Evolutionary conservation across 2,797 vertebrate genomes (phyloP).

Genomic region (Bovichtus variegatus): DNA sequence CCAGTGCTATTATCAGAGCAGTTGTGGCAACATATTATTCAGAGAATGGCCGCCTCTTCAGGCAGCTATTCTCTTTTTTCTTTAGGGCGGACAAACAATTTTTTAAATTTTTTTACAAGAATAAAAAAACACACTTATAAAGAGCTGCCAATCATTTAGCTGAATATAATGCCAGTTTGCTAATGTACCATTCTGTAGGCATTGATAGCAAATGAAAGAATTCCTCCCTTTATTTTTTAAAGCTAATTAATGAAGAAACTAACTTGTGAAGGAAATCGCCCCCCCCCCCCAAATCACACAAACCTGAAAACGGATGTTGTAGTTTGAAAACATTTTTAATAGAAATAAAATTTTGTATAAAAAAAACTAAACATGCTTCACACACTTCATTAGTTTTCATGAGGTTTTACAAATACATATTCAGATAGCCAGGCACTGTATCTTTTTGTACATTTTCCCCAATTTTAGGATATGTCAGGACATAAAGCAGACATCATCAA

Average conservation of each 20-base stretch:
- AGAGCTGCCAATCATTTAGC: slow-evolving; percentile 32
- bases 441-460: slow-evolving; percentile 85
- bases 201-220: not conserved
- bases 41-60: slow-evolving; percentile 45
- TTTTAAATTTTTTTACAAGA: slow-evolving; percentile 47
- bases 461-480: slow-evolving; percentile 90
- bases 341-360: slow-evolving; percentile 96
- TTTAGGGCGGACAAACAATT: slow-evolving; percentile 33
- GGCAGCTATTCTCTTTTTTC: slow-evolving; percentile 59
- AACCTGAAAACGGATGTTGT: slow-evolving; percentile 29
- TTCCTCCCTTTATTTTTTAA: not conserved
- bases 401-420: slow-evolving; percentile 91
- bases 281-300: slow-evolving; percentile 7
- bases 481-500: slow-evolving; percentile 93
- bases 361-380: slow-evolving; percentile 96
- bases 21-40: slow-evolving; percentile 60
- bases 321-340: slow-evolving; percentile 97
- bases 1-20: slow-evolving; percentile 62
- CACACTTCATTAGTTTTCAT: slow-evolving; percentile 89
- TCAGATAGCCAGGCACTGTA: slow-evolving; percentile 97
- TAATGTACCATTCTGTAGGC: not conserved
- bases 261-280: not conserved
- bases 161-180: not conserved
- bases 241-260: not conserved
- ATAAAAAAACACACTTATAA: slow-evolving; percentile 14